Conservation (phyloP, 2,888 invertebrate species). For the Heteropelma amictum region DNA sequence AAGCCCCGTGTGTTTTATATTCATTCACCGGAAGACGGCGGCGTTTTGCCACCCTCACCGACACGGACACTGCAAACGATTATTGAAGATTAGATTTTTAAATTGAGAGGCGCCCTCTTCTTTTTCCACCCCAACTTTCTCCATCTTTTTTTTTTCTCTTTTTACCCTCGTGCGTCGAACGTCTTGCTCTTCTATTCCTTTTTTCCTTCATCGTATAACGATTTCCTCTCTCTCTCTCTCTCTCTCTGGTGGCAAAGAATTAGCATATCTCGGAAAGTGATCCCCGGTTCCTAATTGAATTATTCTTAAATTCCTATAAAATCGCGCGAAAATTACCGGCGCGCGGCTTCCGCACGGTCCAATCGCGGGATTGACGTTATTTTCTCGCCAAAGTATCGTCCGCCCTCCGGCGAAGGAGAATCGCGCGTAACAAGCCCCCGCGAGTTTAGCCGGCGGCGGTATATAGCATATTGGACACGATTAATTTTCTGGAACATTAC, state of each 20-base stretch:
- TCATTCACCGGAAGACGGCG: constrained; percentile 58
- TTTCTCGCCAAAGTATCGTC: not conserved
- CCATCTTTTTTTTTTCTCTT: constrained; percentile 22
- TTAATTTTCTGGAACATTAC: constrained; percentile 76
- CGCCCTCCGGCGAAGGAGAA: constrained; percentile 46
- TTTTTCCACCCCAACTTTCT: constrained; percentile 46
- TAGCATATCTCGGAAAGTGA: constrained; percentile 77
- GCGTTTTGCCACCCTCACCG: constrained; percentile 53
- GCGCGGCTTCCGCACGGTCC: constrained; percentile 51
- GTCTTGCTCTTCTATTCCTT: constrained; percentile 31
- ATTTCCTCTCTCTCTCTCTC: constrained; percentile 9
- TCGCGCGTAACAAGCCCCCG: constrained; percentile 35
- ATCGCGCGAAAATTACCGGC: constrained; percentile 76
- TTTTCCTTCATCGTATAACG: constrained; percentile 9
- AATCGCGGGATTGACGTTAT: constrained; percentile 11
- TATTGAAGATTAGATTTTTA: constrained; percentile 78
- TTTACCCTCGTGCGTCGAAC: constrained; percentile 33
- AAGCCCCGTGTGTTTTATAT: constrained; percentile 47
- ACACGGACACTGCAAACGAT: constrained; percentile 70
- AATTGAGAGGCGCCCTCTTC: constrained; percentile 73
- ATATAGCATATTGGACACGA: constrained; percentile 70
- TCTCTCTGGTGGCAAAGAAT: constrained; percentile 63
- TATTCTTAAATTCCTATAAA: constrained; percentile 78
- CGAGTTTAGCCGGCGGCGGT: too few relatives aligned
- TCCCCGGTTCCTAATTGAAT: constrained; percentile 77